Evolutionary conservation across 1,140 invertebrate species (phyloP).

Genomic region (Trinorchestia longiramus): DNA sequence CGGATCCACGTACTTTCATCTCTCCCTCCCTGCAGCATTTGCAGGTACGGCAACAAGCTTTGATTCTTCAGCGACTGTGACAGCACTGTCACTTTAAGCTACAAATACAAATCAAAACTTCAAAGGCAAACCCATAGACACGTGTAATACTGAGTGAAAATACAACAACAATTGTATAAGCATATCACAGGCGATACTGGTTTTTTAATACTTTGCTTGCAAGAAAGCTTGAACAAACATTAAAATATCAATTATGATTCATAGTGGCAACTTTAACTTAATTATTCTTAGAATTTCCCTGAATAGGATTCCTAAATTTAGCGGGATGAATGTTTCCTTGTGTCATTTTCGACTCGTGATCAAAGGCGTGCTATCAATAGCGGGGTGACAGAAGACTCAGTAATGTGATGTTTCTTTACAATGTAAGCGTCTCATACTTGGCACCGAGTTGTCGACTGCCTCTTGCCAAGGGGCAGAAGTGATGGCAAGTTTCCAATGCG

Average conservation of each 20-base stretch:
- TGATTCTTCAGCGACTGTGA: neutral
- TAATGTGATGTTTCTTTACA: slow-evolving; percentile 38
- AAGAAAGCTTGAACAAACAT: too few relatives aligned
- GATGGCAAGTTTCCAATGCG: neutral
- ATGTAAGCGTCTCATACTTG: slow-evolving; percentile 2
- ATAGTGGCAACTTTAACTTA: too few relatives aligned
- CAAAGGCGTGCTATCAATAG: slow-evolving; percentile 1
- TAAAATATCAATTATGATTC: too few relatives aligned
- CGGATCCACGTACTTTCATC: neutral
- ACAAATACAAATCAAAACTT: neutral
- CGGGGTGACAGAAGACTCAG: neutral
- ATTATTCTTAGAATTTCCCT: neutral
- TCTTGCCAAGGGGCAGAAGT: neutral
- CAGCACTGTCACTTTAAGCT: neutral
- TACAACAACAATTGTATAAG: neutral
- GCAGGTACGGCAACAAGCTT: neutral
- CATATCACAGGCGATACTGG: neutral
- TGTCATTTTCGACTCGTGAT: neutral
- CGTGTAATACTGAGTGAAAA: neutral
- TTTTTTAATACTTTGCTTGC: too few relatives aligned
- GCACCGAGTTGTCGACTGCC: slow-evolving; percentile 11
- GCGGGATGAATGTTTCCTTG: neutral
- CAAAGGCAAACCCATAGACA: neutral
- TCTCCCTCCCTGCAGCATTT: neutral
- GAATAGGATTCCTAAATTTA: neutral